Evolutionary conservation across 2,113 vertebrate species (phyloP).

Genomic region (Peromyscus californicus): DNA sequence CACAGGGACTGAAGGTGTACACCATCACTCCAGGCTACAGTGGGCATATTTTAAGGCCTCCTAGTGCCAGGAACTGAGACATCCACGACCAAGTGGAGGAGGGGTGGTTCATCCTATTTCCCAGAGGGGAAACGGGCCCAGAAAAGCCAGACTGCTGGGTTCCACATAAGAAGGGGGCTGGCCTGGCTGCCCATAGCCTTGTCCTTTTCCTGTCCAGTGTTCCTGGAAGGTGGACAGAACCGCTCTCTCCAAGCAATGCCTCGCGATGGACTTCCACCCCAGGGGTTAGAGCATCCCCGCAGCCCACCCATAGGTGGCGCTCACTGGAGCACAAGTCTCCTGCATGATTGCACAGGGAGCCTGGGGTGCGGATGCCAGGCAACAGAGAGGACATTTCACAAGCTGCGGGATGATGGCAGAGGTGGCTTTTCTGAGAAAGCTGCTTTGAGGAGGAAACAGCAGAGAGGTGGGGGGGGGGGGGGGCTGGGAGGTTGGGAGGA

Average conservation of each 20-base stretch:
- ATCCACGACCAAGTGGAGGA: not conserved
- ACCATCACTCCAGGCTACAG: not conserved
- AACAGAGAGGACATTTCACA: not conserved
- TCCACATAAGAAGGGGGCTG: not conserved
- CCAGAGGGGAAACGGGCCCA: not conserved
- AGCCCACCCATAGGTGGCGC: not conserved
- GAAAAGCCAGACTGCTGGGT: not conserved
- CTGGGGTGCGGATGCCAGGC: not conserved
- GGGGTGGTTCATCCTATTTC: not conserved
- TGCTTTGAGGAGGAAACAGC: not conserved
- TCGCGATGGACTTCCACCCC: not conserved
- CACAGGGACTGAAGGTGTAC: not conserved
- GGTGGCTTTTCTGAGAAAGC: constrained; percentile 47
- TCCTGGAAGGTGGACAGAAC: not conserved
- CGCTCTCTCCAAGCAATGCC: too few species aligned
- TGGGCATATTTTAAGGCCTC: not conserved
- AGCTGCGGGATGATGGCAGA: not conserved
- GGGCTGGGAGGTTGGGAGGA: not conserved
- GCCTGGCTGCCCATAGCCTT: not conserved
- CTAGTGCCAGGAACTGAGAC: not conserved
- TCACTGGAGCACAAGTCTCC: not conserved
- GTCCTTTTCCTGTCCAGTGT: not conserved
- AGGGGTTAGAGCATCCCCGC: not conserved
- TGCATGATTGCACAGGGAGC: not conserved
- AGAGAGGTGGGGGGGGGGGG: not conserved